Percentiles rank a stretch among this genome's conserved stretches.
These are phyloP conservation scores for Capromys pilorides DNA, from an alignment of 2,797 vertebrate genomes.

Conservation along the genomic window DNA sequence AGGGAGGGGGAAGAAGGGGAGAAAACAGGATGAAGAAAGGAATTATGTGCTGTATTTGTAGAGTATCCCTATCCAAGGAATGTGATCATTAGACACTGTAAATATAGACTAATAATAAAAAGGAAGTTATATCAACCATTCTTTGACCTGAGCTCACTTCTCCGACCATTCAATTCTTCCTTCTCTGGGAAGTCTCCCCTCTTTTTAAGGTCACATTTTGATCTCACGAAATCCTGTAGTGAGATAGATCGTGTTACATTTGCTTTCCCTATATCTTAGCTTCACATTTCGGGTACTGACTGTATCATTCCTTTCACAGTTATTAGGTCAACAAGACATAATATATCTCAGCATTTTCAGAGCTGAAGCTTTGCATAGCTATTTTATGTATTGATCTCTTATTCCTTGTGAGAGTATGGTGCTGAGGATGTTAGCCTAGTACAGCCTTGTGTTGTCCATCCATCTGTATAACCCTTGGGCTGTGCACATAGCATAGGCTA, in stretches of 20 bases:
- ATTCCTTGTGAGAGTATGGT: slow-evolving; percentile 11
- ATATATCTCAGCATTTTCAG: background rate
- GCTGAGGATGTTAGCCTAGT: background rate
- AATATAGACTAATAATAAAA: background rate
- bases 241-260: background rate
- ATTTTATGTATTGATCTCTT: background rate
- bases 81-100: background rate
- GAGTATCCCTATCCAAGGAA: background rate
- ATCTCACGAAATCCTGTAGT: background rate
- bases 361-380: background rate
- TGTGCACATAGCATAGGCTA: background rate
- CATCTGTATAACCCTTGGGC: background rate
- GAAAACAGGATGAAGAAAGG: background rate
- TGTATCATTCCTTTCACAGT: background rate
- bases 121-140: background rate
- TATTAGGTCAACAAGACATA: background rate
- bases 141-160: slow-evolving; percentile 35
- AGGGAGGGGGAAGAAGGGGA: background rate
- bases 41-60: too few relatives aligned
- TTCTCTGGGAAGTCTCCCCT: background rate
- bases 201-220: background rate
- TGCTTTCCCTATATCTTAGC: background rate
- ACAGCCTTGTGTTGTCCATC: too few relatives aligned
- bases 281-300: background rate
- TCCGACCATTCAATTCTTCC: background rate